phyloP scores from a whole-genome alignment of 2,797 vertebrate species.

The Podarcis siculus region DNA sequence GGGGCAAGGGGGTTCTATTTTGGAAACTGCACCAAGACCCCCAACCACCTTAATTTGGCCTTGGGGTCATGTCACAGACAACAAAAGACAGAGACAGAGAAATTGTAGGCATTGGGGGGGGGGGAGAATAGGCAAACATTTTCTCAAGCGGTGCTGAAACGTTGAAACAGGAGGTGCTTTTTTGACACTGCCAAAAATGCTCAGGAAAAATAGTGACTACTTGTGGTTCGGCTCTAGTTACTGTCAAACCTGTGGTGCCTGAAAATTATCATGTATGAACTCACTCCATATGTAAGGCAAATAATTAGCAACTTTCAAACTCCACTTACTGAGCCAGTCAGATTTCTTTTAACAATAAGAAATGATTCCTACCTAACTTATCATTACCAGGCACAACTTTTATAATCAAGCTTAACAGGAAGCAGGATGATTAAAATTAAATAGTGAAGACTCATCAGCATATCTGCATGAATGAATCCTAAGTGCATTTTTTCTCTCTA shows the following conservation, averaged over 20 bases:
- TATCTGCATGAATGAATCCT: constrained; percentile 47
- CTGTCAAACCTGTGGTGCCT: not conserved
- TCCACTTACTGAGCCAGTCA: constrained; percentile 35
- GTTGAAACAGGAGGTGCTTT: not conserved
- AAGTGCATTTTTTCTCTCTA: not conserved
- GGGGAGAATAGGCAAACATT: not conserved
- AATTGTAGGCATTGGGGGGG: not conserved
- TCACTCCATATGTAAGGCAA: constrained; percentile 19
- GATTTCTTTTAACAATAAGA: constrained; percentile 54
- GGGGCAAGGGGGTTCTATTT: not conserved
- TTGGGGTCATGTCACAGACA: not conserved
- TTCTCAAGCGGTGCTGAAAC: not conserved
- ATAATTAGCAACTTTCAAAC: constrained; percentile 61
- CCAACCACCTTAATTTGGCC: not conserved
- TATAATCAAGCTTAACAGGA: constrained; percentile 46
- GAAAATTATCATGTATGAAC: not conserved
- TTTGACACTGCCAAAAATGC: not conserved
- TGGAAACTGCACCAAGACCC: not conserved
- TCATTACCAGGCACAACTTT: constrained; percentile 64
- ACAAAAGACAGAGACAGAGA: not conserved
- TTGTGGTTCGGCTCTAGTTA: not conserved
- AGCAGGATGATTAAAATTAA: constrained; percentile 65
- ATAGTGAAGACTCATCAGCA: constrained; percentile 52
- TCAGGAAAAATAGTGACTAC: not conserved
- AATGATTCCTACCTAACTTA: constrained; percentile 48